A percentile compares a stretch with the other conserved stretches of the same genome.
Evolutionary conservation across 2,113 vertebrate genomes (phyloP).

Genomic region (Podilymbus podiceps): DNA sequence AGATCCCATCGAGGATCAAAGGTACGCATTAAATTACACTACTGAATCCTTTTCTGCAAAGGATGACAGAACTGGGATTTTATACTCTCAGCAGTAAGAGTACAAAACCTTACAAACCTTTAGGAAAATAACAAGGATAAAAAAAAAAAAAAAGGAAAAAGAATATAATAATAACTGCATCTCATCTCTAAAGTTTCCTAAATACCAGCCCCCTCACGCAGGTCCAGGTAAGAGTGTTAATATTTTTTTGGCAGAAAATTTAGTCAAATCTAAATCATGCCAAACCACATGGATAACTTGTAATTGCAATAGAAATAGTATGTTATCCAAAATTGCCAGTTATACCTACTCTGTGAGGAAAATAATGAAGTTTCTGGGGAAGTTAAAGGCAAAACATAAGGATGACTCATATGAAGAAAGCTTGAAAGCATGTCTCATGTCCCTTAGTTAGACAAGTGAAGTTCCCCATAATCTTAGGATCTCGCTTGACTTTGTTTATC

Average conservation of each 20-base stretch:
- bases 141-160: not conserved
- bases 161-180: not conserved
- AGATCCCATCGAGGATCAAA: constrained; percentile 8
- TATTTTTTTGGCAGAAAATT: not conserved
- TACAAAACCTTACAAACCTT: not conserved
- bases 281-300: not conserved
- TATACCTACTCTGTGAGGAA: not conserved
- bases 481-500: not conserved
- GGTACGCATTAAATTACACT: constrained; percentile 8
- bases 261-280: not conserved
- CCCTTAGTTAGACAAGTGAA: not conserved
- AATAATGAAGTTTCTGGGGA: not conserved
- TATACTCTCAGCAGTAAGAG: not conserved
- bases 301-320: not conserved
- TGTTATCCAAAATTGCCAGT: not conserved
- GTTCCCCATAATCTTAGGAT: not conserved
- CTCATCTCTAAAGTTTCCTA: not conserved
- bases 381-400: constrained; percentile 5
- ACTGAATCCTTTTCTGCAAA: not conserved
- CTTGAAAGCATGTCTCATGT: not conserved
- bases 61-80: constrained; percentile 28
- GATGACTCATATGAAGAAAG: not conserved
- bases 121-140: not conserved
- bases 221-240: not conserved
- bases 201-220: not conserved